These are phyloP conservation scores for Ophiodon elongatus DNA, from an alignment of 2,113 vertebrate species.

Conservation along the genomic window DNA sequence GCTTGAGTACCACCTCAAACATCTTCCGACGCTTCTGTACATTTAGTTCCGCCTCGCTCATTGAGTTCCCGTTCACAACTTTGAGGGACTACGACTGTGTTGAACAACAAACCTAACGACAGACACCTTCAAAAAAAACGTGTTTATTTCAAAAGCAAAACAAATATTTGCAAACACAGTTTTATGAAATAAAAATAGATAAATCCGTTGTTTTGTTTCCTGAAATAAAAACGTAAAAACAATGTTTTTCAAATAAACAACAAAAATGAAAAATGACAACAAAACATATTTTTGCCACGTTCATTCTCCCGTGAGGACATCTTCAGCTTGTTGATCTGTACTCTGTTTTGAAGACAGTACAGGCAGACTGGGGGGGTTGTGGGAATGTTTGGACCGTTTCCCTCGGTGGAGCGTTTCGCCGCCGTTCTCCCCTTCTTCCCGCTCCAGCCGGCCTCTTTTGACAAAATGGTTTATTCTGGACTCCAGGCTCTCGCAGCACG, in stretches of 20 bases:
- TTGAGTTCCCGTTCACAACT: neutral
- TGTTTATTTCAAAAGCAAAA: slow-evolving; percentile 61
- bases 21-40: neutral
- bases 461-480: slow-evolving; percentile 92
- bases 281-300: neutral
- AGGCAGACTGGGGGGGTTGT: slow-evolving; percentile 31
- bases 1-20: slow-evolving; percentile 27
- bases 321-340: slow-evolving; percentile 24
- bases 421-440: slow-evolving; percentile 78
- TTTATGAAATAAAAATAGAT: neutral
- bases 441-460: slow-evolving; percentile 88
- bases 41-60: slow-evolving; percentile 45
- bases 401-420: slow-evolving; percentile 67
- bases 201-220: neutral
- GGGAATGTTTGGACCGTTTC: slow-evolving; percentile 70
- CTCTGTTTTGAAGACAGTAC: slow-evolving; percentile 14
- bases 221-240: neutral
- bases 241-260: neutral
- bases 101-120: neutral
- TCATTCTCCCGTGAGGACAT: slow-evolving; percentile 2
- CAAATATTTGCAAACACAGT: neutral
- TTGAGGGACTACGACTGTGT: too few species aligned
- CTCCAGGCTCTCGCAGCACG: slow-evolving; percentile 92
- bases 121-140: neutral
- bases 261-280: neutral